These are phyloP conservation scores for Orientallactaga sibirica DNA, from an alignment of 2,797 vertebrate genomes.

Conservation along the genomic window DNA sequence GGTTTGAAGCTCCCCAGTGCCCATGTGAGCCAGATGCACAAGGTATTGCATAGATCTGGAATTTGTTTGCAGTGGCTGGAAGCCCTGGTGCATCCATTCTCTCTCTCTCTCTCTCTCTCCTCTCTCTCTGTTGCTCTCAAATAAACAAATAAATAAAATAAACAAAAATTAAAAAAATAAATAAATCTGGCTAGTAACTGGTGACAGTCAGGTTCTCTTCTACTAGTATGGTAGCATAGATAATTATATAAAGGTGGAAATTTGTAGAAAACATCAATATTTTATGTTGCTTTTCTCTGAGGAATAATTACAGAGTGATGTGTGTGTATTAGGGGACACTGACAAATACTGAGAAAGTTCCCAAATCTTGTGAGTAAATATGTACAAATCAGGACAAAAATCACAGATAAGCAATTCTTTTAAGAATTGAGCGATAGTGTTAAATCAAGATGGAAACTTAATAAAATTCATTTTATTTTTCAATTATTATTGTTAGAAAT, in stretches of 20 bases:
- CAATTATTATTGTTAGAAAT: too few relatives aligned
- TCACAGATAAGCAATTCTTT: background rate
- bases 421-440: background rate
- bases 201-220: slow-evolving; percentile 61
- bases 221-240: background rate
- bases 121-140: too few relatives aligned
- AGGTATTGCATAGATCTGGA: too few relatives aligned
- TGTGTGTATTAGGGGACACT: background rate
- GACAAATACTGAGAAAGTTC: background rate
- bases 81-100: too few relatives aligned
- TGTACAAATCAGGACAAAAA: background rate
- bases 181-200: slow-evolving; percentile 48
- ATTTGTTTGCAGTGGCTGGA: too few relatives aligned
- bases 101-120: too few relatives aligned
- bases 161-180: background rate
- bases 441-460: too few relatives aligned
- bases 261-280: background rate
- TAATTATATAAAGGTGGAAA: background rate
- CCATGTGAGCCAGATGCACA: too few relatives aligned
- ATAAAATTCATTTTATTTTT: too few relatives aligned
- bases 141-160: too few relatives aligned
- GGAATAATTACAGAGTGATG: background rate
- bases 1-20: too few relatives aligned
- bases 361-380: background rate
- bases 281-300: background rate